Conservation (phyloP, 2,113 vertebrate species). For the Proterorhinus semilunaris region DNA sequence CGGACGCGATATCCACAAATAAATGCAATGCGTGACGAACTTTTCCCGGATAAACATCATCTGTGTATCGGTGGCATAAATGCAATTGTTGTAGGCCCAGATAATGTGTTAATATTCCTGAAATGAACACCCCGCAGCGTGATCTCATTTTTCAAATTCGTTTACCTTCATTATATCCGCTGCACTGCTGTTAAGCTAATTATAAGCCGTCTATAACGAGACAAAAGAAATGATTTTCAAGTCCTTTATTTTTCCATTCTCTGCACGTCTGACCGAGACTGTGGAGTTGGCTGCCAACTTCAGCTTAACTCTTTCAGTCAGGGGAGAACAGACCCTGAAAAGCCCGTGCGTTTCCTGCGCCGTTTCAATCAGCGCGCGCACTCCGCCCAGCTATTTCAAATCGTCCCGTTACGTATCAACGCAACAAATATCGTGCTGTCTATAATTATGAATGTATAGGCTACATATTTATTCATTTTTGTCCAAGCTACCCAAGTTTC, state of each 20-base stretch:
- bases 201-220: conserved; percentile 19
- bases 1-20: neutral
- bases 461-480: neutral
- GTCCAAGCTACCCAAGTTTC: neutral
- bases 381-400: conserved; percentile 7
- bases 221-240: conserved; percentile 59
- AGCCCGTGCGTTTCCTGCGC: conserved; percentile 6
- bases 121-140: neutral
- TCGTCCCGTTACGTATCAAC: neutral
- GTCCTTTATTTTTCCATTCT: conserved; percentile 61
- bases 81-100: neutral
- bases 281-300: conserved; percentile 68
- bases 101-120: conserved; percentile 5
- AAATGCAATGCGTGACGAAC: conserved; percentile 6
- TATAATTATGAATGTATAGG: neutral
- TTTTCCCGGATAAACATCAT: neutral
- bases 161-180: conserved; percentile 6
- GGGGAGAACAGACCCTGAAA: conserved; percentile 46
- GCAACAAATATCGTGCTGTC: neutral
- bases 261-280: conserved; percentile 64
- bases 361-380: conserved; percentile 21
- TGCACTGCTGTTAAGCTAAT: conserved; percentile 19
- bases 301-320: conserved; percentile 74
- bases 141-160: conserved; percentile 13
- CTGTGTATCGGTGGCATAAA: neutral